Evolutionary conservation across 30 jellyfish, hydroid and myxozoan species (phyloP).

Genomic region (Haliclystus octoradiatus): DNA sequence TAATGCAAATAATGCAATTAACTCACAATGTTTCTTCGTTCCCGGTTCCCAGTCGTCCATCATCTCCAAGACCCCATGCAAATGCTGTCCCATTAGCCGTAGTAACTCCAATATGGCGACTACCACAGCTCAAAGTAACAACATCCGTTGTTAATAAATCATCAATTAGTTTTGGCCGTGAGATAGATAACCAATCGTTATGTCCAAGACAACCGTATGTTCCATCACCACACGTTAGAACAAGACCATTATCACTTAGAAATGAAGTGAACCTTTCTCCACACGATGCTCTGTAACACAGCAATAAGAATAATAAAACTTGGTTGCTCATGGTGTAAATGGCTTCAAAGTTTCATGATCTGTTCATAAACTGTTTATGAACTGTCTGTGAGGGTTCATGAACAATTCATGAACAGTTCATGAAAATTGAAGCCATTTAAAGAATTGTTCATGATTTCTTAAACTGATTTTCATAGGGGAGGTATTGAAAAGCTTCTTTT

Average conservation of each 20-base stretch:
- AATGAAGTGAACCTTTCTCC: slow-evolving; percentile 82
- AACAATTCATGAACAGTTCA: too few relatives aligned
- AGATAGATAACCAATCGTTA: slow-evolving; percentile 48
- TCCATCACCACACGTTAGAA: slow-evolving; percentile 89
- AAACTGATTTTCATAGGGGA: too few relatives aligned
- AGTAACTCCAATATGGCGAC: slow-evolving; percentile 67
- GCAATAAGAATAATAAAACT: too few relatives aligned
- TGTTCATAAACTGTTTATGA: too few relatives aligned
- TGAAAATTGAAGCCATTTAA: too few relatives aligned
- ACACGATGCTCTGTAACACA: slow-evolving; percentile 60
- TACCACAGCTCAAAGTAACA: slow-evolving; percentile 63
- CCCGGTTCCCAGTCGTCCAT: slow-evolving; percentile 85
- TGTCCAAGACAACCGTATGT: slow-evolving; percentile 89
- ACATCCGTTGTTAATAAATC: slow-evolving; percentile 60
- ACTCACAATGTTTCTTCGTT: slow-evolving; percentile 55
- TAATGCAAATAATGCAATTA: too few relatives aligned
- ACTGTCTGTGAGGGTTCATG: too few relatives aligned
- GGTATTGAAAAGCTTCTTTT: too few relatives aligned
- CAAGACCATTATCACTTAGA: slow-evolving; percentile 85
- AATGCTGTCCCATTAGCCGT: slow-evolving; percentile 75
- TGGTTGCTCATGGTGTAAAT: too few relatives aligned
- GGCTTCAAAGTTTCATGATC: too few relatives aligned
- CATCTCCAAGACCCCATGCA: slow-evolving; percentile 94
- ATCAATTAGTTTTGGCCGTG: slow-evolving; percentile 72
- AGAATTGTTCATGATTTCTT: too few relatives aligned